Evolutionary conservation across 2,113 vertebrate species (phyloP).

Genomic region (Calyptomena viridis): DNA sequence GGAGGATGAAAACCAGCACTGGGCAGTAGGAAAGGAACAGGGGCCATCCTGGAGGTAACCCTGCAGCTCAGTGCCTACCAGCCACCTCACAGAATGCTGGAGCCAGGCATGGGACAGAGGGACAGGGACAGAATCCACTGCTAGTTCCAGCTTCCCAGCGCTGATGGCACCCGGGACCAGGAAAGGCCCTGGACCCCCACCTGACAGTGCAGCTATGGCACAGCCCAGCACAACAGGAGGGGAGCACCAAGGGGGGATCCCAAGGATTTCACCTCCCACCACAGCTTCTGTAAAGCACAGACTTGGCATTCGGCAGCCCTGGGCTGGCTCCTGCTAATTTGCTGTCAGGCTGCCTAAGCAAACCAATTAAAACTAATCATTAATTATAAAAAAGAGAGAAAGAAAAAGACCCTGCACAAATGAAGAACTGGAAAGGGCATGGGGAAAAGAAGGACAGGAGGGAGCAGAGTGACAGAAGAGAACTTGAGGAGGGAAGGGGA

Average conservation of each 20-base stretch:
- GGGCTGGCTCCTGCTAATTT: slow-evolving; percentile 75
- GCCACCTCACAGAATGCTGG: neutral
- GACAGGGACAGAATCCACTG: neutral
- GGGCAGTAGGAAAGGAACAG: neutral
- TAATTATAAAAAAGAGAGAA: slow-evolving; percentile 83
- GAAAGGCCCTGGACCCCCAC: fast-evolving
- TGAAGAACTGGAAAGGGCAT: slow-evolving; percentile 5
- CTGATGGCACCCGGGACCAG: neutral
- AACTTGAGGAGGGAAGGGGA: neutral
- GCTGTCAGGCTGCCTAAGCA: slow-evolving; percentile 80
- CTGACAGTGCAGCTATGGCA: fast-evolving
- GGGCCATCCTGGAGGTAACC: neutral
- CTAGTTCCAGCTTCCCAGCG: neutral
- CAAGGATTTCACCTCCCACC: neutral
- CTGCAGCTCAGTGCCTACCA: neutral
- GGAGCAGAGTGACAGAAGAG: neutral
- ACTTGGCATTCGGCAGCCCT: slow-evolving; percentile 51
- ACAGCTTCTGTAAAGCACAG: neutral
- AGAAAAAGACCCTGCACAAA: slow-evolving; percentile 27
- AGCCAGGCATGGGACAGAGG: neutral
- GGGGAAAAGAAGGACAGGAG: neutral
- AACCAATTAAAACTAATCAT: slow-evolving; percentile 88
- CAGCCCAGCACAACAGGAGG: neutral
- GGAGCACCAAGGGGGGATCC: neutral
- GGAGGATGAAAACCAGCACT: neutral